Evolutionary conservation across 2,797 vertebrate species (phyloP), one percentile per base, ranked within the genome.

Genomic region (Micropoecilia bifurca): DNA sequence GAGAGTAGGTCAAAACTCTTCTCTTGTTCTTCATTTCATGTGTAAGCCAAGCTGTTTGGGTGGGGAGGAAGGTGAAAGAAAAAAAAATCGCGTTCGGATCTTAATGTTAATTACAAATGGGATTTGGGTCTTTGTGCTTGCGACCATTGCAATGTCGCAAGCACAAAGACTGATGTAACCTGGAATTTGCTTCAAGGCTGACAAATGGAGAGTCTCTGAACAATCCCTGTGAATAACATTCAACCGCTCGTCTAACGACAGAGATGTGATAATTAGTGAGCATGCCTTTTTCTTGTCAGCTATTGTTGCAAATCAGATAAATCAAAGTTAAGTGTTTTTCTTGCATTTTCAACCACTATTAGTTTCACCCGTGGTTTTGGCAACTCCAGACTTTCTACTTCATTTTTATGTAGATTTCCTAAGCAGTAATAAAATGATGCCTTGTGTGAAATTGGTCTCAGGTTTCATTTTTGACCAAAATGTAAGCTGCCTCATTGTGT

Each of bases 131-230:
- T 68, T 68, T 12, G 90, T 85, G 81, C 83, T 72, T 46, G 63
- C 82, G 33, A 33, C 53, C 8, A 28, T 33, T 77, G 82, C 78
- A 78, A 83, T 25, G 68, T n/a, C n/a, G n/a, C n/a, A n/a, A n/a
- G n/a, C 76, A 83, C 45, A n/a, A n/a, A n/a, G n/a, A 73, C 81
- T 83, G 81, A 89, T 82, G 82, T 76, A 84, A 80, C 66, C 84
- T 73, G 86, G 83, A 83, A 90, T 91, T 89, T 80, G 87, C 79
- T 81, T 80, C 74, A 18, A 59, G 41, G 18, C 9, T 18, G 41
- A 81, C 39, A 41, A 78, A 81, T 46, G 80, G 71, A 83, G 79
- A 87, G 82, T 82, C 88, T 36, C 55, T 79, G 75, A 88, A 75
- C 74, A 80, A 79, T 68, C 47, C 78, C 71, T 84, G 81, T 50